A percentile compares a stretch with the other conserved stretches of the same genome.
phyloP scores from a whole-genome alignment of 2,113 vertebrate genomes.

The Pogona vitticeps region DNA sequence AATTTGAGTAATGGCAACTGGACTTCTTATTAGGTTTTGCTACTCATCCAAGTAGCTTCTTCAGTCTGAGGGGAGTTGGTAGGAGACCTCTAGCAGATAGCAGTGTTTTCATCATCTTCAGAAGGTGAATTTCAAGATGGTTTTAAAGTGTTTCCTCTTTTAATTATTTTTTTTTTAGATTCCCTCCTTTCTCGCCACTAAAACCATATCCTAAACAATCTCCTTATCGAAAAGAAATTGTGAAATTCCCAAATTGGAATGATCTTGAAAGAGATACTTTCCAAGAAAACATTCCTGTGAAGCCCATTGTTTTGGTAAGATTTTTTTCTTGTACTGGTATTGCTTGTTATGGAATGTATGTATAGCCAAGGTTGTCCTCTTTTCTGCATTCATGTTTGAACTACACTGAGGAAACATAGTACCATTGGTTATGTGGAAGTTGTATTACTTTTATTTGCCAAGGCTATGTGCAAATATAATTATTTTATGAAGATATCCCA shows the following conservation, averaged over 20 bases:
- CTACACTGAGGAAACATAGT: background rate
- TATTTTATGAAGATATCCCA: background rate
- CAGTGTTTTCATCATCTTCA: background rate
- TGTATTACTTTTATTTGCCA: background rate
- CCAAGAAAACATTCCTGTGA: conserved; percentile 74
- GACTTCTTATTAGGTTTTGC: too few relatives aligned
- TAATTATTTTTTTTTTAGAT: conserved; percentile 73
- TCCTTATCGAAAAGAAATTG: conserved; percentile 64
- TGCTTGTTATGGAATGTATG: background rate
- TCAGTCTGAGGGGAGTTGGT: too few relatives aligned
- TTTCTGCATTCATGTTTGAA: background rate
- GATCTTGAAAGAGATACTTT: conserved; percentile 62
- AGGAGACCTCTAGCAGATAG: too few relatives aligned
- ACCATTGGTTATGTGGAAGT: background rate
- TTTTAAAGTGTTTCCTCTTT: conserved; percentile 45
- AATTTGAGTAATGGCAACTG: too few relatives aligned
- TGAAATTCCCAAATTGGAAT: conserved; percentile 80
- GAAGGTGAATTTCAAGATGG: background rate
- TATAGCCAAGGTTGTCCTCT: background rate
- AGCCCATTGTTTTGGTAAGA: conserved; percentile 76
- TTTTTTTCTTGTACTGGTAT: background rate
- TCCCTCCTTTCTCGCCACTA: conserved; percentile 84
- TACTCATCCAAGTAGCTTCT: too few relatives aligned
- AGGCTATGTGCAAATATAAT: background rate
- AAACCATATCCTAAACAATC: conserved; percentile 80